Base-by-base conservation (phyloP, 1,140 invertebrate species). In the Zeugodacus cucurbitae region DNA sequence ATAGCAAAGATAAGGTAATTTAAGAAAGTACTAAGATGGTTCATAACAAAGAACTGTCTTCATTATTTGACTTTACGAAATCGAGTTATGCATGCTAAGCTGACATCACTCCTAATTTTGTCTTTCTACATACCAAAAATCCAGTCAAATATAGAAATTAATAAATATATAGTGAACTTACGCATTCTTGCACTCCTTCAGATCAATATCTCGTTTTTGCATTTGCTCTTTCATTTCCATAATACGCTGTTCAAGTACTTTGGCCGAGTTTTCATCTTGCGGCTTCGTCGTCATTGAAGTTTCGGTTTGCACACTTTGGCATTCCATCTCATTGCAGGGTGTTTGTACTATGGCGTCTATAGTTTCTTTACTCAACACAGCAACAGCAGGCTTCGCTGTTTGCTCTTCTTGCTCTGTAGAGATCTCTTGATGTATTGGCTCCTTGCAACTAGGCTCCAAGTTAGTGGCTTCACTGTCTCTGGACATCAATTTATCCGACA, bases 301-400 rank as follows among this genome's bases (percentile, higher is more conserved):
- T 14, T 74, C 64, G 10, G 34, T 48, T 26, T 87, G 17, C 32
- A 74, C 54, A n/a, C 67, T 78, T 48, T 48, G 74, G 78, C n/a
- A 32, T 29, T 59, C 29, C 64, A 48, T 54, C n/a, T 67, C 0
- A 87, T 89, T 74, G 89, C 87, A 37, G 0, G 91, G 32, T 3
- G 74, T 82, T 48, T 82, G 37, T 14, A 29, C 74, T 3, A 82
- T 11, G 74, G 41, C 74, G 22, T 48, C 41, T 6, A 5, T 82
- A 29, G 41, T 29, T 54, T 14, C 74, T 74, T 41, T 74, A 41
- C 20, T 74, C 20, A 34, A 4, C 26, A 92, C 48, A 20, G 11
- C 11, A 17, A 20, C 3, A 3, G 20, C 2, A 20, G 48, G 92
- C 5, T 91, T 91, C 3, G 62, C 86, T 86, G 90, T 86, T 32